A percentile compares a stretch with the other conserved stretches of the same genome.
Conservation (phyloP, 2,888 invertebrate genomes). For the Plebejus argus region DNA sequence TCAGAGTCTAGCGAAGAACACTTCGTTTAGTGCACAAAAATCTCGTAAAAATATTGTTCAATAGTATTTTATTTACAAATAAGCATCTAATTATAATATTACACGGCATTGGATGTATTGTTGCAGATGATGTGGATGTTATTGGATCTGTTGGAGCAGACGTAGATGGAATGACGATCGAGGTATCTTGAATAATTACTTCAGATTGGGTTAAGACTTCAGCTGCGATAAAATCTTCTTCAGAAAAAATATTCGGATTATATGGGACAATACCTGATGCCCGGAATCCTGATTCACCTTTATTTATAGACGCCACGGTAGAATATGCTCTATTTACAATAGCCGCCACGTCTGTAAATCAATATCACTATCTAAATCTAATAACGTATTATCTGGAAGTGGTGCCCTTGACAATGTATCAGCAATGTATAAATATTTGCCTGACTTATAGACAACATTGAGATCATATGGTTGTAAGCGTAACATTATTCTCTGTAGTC, state of each 20-base stretch:
- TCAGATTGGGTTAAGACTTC: slow-evolving; percentile 39
- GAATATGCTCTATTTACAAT: slow-evolving; percentile 38
- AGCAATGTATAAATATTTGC: slow-evolving; percentile 47
- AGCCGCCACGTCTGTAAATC: slow-evolving; percentile 35
- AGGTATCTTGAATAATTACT: slow-evolving; percentile 39
- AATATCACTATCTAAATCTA: too few species aligned
- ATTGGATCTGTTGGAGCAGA: slow-evolving; percentile 5
- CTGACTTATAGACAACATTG: slow-evolving; percentile 42
- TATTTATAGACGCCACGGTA: slow-evolving; percentile 41
- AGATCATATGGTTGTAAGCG: slow-evolving; percentile 39
- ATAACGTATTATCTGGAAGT: slow-evolving; percentile 35
- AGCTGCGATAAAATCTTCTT: slow-evolving; percentile 40
- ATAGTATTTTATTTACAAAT: too few species aligned
- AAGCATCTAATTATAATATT: neutral
- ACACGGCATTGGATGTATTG: slow-evolving; percentile 32
- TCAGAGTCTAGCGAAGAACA: too few species aligned
- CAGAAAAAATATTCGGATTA: slow-evolving; percentile 40
- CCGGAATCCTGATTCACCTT: slow-evolving; percentile 42
- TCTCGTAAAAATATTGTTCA: too few species aligned
- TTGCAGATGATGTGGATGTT: slow-evolving; percentile 1
- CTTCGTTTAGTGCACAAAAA: too few species aligned
- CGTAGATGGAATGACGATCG: slow-evolving; percentile 34
- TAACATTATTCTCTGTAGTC: too few species aligned
- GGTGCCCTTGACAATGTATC: slow-evolving; percentile 45
- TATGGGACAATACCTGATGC: slow-evolving; percentile 41